Conservation (phyloP, 1,140 invertebrate species). For the fruit fly (Drosophila melanogaster) region DNA sequence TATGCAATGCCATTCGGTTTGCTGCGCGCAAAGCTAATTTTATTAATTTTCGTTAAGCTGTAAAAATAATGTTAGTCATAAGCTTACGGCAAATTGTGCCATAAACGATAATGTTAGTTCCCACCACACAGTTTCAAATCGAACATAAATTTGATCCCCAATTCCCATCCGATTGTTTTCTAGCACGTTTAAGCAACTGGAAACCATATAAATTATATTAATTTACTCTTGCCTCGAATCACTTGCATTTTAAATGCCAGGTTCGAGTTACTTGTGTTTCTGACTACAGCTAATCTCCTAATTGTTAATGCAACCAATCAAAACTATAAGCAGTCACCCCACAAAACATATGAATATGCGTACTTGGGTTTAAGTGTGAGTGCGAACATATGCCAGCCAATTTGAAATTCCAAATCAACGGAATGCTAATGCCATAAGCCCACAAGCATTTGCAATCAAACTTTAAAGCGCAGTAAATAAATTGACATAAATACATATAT, state of each 20-base stretch:
- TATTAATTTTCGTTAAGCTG: slow-evolving; percentile 40
- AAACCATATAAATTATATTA: not conserved
- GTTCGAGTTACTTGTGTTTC: not conserved
- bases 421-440: slow-evolving; percentile 52
- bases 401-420: slow-evolving; percentile 47
- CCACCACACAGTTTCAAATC: not conserved
- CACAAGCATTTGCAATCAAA: slow-evolving; percentile 44
- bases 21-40: slow-evolving; percentile 18
- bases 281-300: not conserved
- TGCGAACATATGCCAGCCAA: slow-evolving; percentile 65
- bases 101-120: slow-evolving; percentile 5
- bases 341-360: slow-evolving; percentile 13
- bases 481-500: slow-evolving; percentile 19
- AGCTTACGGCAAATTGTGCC: slow-evolving; percentile 19
- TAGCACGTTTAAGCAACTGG: not conserved
- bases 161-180: not conserved
- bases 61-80: slow-evolving; percentile 52
- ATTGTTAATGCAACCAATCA: slow-evolving; percentile 40
- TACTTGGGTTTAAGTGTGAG: slow-evolving; percentile 35
- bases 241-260: not conserved
- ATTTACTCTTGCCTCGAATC: not conserved
- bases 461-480: slow-evolving; percentile 38
- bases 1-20: slow-evolving; percentile 26
- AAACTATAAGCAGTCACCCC: slow-evolving; percentile 26
- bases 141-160: not conserved